Percentiles rank a stretch among this genome's conserved stretches.
These are phyloP conservation scores for Cisticola juncidis DNA, from an alignment of 2,113 vertebrate species.

Conservation along the genomic window DNA sequence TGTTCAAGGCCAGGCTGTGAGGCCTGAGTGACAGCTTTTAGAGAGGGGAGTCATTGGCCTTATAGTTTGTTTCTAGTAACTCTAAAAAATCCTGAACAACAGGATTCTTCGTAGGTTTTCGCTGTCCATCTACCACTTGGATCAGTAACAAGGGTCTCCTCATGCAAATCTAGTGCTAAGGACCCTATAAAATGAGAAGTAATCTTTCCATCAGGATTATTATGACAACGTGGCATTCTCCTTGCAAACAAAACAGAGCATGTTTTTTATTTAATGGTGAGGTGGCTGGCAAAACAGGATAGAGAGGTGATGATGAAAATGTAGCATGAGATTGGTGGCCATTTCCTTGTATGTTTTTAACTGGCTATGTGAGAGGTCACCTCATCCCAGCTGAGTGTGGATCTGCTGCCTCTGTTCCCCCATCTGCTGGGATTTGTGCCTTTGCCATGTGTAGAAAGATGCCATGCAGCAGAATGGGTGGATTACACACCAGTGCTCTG, in stretches of 20 bases:
- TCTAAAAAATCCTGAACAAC: neutral
- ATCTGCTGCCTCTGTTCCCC: neutral
- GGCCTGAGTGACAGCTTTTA: neutral
- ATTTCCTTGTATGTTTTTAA: neutral
- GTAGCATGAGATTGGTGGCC: neutral
- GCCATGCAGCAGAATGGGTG: neutral
- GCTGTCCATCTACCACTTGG: neutral
- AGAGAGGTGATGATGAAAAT: neutral
- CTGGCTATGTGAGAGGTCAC: neutral
- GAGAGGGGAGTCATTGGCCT: neutral
- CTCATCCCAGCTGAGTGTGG: neutral
- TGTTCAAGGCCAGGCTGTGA: neutral
- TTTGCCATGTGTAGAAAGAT: neutral
- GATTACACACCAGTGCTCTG: neutral
- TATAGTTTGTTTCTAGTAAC: neutral
- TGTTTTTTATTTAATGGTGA: neutral
- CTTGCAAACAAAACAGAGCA: neutral
- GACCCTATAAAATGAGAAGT: neutral
- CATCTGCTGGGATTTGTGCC: neutral
- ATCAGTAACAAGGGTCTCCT: neutral
- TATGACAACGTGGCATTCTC: rapidly evolving
- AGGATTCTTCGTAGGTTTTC: neutral
- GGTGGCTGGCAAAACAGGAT: neutral
- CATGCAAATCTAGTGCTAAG: neutral
- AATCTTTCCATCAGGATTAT: neutral